These are phyloP conservation scores for Deroplatys truncata DNA, from an alignment of 2,888 invertebrate genomes.

Conservation along the genomic window DNA sequence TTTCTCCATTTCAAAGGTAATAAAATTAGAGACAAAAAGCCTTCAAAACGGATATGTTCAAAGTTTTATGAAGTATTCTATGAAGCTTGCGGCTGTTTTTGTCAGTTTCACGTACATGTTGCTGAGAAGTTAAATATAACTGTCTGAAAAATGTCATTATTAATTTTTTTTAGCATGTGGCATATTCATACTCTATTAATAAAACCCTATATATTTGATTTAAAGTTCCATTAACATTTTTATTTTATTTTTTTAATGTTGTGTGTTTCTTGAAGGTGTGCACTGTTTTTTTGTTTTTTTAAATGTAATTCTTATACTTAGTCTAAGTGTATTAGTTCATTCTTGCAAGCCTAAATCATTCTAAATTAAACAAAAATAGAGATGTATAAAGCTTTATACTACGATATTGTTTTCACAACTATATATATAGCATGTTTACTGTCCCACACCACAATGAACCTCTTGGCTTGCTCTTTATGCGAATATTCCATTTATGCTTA, in stretches of 20 bases:
- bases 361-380: not conserved
- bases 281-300: slow-evolving; percentile 2
- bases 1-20: not conserved
- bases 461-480: not conserved
- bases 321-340: slow-evolving; percentile 6
- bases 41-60: not conserved
- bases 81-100: not conserved
- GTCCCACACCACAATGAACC: slow-evolving; percentile 5
- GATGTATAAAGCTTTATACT: slow-evolving; percentile 8
- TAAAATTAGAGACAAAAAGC: not conserved
- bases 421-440: not conserved
- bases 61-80: not conserved
- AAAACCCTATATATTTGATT: slow-evolving; percentile 11
- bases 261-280: slow-evolving; percentile 15
- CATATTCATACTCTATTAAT: slow-evolving; percentile 11
- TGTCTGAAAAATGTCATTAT: not conserved
- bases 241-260: not conserved
- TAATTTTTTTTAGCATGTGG: not conserved
- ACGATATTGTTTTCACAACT: not conserved
- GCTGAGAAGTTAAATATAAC: not conserved
- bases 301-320: not conserved
- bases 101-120: not conserved
- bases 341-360: slow-evolving; percentile 16
- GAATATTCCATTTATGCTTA: not conserved
- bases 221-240: slow-evolving; percentile 8